Base-by-base conservation (phyloP, 2,797 vertebrate species). In the Prunella strophiata region DNA sequence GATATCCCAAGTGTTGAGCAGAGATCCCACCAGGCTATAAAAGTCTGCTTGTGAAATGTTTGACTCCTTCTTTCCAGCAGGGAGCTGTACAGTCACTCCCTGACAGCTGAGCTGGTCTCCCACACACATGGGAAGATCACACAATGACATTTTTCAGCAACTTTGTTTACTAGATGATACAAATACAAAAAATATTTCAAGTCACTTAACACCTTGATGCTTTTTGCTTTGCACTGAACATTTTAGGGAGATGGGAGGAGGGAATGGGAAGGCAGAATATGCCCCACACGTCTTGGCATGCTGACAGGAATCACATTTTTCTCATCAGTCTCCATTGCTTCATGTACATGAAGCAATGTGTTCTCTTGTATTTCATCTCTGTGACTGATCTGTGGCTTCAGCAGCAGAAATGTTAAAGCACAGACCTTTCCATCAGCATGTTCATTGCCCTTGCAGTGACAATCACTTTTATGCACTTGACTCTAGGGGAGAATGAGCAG, bases 121-220 rank as follows among this genome's bases (percentile, higher is more conserved):
- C 88, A 88, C 94, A 80, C 89, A 51, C 40, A 3, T 5, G 38
- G 36, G 61, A 85, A 83, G 85, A 91, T 94, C 83, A 81, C 89
- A 88, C 54, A 18, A 61, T 79, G 88, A 89, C 47, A 75, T 96
- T 96, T 96, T 70, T 75, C 73, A 88, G 68, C 82, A 88, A 72
- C 66, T 91, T 88, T 92, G 75, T 96, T 96, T 96, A 94, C 89
- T 93, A 96, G 89, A 86, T 89, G 66, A 45, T 84, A 90, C 16
- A 81, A 92, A 88, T 75, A 75, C 47, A 91, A 52, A 52, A 93
- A 89, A 80, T 77, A 83, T 52, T 85, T 82, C 50, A 36, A 80
- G 68, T 58, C 76, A 54, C 65, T 80, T 68, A 68, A 83, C 20
- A 23, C 71, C 73, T 67, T 70, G 38, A 29, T 78, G 50, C n/a